Base-by-base conservation (phyloP, 2,888 invertebrate genomes). In the Clunio marinus region DNA sequence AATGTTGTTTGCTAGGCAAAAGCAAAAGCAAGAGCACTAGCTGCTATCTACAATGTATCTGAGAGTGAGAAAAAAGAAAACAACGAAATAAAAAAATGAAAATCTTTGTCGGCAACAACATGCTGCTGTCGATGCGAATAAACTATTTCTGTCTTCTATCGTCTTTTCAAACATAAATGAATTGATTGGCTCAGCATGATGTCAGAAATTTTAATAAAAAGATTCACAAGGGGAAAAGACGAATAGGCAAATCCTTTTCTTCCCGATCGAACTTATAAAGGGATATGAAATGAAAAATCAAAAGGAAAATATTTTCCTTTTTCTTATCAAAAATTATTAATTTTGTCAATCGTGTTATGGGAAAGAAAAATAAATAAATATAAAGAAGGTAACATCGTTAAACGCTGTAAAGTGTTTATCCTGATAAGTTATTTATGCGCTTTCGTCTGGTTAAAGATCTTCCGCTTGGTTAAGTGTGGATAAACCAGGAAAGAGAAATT, bases 111-210 rank as follows among this genome's bases (percentile, higher is more conserved):
- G n/a, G 2, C 20, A 51, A 51, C 51, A 51, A 51, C 51, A 41
- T 51, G 51, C 22, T 51, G 51, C 22, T 7, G 4, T 22, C 51
- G 51, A 51, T 51, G 51, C 51, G 22, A 51, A 51, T 51, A 51
- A 51, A 51, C 51, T 51, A 51, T 51, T 15, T 32, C n/a, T 32
- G 51, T 22, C 51, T n/a, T 51, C 51, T 51, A 22, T 2, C n/a
- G 13, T 51, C 51, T 51, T 51, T 22, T 51, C 20, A 51, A 17
- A 46, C 41, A 65, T 65, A 65, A 65, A 65, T 65, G 45, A 65
- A 65, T 65, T 65, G 63, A 55, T 66, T 66, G 51, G 27, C 55
- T 55, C 66, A 66, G 55, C 51, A 66, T 66, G 66, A 66, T 66
- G 66, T 55, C 27, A 46, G 22, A 55, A 66, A 59, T 32, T 28